phyloP scores from a whole-genome alignment of 2,797 vertebrate genomes.

The Artibeus jamaicensis region DNA sequence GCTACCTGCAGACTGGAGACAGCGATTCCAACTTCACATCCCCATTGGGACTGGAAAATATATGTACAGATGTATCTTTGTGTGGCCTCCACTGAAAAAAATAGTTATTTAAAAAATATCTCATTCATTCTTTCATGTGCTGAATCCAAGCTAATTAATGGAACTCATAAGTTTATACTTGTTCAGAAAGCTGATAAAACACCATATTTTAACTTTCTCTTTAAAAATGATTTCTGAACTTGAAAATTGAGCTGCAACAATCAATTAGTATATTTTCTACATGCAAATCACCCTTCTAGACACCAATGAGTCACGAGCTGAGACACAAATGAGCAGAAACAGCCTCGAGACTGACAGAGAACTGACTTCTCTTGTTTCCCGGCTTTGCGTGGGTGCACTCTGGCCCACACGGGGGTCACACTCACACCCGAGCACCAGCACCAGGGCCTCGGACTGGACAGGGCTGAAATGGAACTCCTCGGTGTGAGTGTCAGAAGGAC shows the following conservation, averaged over 20 bases:
- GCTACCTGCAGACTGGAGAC: background rate
- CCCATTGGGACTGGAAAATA: background rate
- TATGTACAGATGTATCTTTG: background rate
- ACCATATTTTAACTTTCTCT: background rate
- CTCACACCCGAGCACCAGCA: background rate
- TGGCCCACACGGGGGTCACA: background rate
- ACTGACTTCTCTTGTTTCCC: too few relatives aligned
- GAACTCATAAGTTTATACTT: background rate
- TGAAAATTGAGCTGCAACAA: background rate
- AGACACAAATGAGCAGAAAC: background rate
- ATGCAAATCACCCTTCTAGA: background rate
- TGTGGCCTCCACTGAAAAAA: background rate
- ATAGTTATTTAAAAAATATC: background rate
- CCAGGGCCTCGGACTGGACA: background rate
- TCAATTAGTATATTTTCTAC: background rate
- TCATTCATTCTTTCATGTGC: background rate
- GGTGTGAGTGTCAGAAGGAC: background rate
- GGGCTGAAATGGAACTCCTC: background rate
- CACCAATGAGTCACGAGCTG: background rate
- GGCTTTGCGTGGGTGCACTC: rapidly evolving
- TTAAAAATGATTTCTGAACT: background rate
- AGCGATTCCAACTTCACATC: background rate
- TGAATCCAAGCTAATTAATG: background rate
- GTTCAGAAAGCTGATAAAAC: background rate
- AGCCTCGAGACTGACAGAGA: background rate